A percentile compares a stretch with the other conserved stretches of the same genome.
These are phyloP conservation scores for Anisognathus igniventris DNA, from an alignment of 2,797 vertebrate species.

Conservation along the genomic window DNA sequence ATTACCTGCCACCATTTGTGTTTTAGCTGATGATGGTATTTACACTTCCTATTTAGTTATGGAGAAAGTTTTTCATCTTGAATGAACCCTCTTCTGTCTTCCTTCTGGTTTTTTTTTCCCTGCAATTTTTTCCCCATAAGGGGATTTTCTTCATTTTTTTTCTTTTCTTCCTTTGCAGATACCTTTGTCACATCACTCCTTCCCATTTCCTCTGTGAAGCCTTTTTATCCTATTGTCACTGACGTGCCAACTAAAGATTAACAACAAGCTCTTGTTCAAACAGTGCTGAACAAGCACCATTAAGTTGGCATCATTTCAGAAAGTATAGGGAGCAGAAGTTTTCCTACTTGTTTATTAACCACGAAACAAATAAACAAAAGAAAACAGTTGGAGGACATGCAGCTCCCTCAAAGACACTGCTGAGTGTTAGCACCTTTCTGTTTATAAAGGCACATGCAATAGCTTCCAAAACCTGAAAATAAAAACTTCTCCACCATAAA, in stretches of 20 bases:
- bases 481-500: not conserved
- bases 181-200: not conserved
- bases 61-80: not conserved
- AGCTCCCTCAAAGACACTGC: not conserved
- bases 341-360: not conserved
- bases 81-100: not conserved
- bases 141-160: not conserved
- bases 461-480: not conserved
- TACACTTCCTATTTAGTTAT: not conserved
- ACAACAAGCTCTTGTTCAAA: conserved; percentile 24
- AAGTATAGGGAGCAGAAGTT: not conserved
- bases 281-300: not conserved
- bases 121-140: not conserved
- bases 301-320: not conserved
- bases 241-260: not conserved
- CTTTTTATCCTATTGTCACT: not conserved
- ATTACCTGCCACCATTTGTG: not conserved
- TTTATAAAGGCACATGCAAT: fast-evolving
- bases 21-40: not conserved
- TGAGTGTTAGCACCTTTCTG: not conserved
- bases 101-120: not conserved
- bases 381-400: not conserved
- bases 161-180: not conserved
- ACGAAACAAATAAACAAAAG: not conserved
- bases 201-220: not conserved